Conservation (phyloP, 2,113 vertebrate species). For the Corythoichthys intestinalis region DNA sequence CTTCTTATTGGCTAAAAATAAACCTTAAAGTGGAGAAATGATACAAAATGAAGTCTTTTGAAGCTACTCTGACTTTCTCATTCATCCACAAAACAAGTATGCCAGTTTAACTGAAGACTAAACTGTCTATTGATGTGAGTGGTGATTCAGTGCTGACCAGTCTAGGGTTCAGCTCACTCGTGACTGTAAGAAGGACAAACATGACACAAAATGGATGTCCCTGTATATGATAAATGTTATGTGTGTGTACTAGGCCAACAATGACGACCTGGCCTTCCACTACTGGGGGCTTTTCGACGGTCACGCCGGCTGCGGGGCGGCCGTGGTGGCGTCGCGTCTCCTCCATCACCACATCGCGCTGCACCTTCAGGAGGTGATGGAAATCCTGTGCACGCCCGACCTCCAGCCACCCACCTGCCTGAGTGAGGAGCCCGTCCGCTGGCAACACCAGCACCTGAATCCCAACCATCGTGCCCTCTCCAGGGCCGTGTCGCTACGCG, state of each 20-base stretch:
- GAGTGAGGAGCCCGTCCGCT: constrained; percentile 82
- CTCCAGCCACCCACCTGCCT: constrained; percentile 82
- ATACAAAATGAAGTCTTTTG: too few species aligned
- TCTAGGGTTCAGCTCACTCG: too few species aligned
- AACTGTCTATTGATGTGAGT: too few species aligned
- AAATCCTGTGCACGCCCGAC: constrained; percentile 80
- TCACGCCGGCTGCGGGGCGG: constrained; percentile 89
- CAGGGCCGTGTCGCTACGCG: constrained; percentile 84
- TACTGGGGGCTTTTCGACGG: constrained; percentile 97
- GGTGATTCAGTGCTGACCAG: too few species aligned
- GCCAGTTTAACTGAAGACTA: too few species aligned
- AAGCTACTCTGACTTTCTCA: too few species aligned
- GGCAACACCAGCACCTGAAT: constrained; percentile 49
- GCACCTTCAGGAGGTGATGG: constrained; percentile 89
- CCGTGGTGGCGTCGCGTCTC: constrained; percentile 85
- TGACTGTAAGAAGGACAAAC: too few species aligned
- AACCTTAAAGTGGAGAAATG: not conserved
- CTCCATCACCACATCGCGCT: constrained; percentile 87
- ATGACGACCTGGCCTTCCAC: constrained; percentile 82
- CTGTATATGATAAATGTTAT: too few species aligned
- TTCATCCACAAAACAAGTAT: too few species aligned
- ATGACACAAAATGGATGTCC: not conserved
- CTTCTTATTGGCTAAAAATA: too few species aligned
- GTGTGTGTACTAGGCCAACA: constrained; percentile 30
- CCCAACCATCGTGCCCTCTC: constrained; percentile 78